Evolutionary conservation across 2,113 vertebrate species (phyloP).

Genomic region (Heterochromis multidens): DNA sequence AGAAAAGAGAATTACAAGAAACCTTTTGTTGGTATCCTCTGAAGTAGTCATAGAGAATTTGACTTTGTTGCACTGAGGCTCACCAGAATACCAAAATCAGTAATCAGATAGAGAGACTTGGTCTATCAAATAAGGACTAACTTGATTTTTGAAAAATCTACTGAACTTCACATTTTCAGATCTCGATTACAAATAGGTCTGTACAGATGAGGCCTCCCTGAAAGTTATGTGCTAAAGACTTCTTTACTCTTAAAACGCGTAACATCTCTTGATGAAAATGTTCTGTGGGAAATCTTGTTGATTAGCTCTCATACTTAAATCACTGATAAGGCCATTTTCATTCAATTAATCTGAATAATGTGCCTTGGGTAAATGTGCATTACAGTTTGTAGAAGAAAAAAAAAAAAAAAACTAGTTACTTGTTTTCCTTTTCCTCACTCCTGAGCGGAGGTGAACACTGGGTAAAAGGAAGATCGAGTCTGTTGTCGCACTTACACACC

Average conservation of each 20-base stretch:
- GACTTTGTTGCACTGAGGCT: neutral
- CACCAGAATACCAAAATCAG: neutral
- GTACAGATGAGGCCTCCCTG: neutral
- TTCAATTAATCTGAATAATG: neutral
- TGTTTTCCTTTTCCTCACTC: neutral
- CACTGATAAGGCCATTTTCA: neutral
- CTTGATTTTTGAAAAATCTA: neutral
- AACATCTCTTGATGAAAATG: neutral
- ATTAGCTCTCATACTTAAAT: neutral
- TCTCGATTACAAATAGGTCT: neutral
- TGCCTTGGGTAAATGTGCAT: neutral
- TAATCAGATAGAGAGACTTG: neutral
- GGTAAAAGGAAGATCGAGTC: slow-evolving; percentile 2
- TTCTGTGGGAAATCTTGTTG: neutral
- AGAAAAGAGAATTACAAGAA: neutral
- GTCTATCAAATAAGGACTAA: neutral
- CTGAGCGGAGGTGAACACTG: neutral
- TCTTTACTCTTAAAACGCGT: neutral
- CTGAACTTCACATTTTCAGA: neutral
- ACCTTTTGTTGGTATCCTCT: neutral
- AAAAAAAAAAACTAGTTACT: neutral
- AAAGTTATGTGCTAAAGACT: neutral
- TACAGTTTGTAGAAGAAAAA: neutral
- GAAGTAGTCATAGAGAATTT: neutral
- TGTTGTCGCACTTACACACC: slow-evolving; percentile 29